A percentile compares a stretch with the other conserved stretches of the same genome.
Conservation (phyloP, 2,888 invertebrate species). For the Drosophila prolongata region DNA sequence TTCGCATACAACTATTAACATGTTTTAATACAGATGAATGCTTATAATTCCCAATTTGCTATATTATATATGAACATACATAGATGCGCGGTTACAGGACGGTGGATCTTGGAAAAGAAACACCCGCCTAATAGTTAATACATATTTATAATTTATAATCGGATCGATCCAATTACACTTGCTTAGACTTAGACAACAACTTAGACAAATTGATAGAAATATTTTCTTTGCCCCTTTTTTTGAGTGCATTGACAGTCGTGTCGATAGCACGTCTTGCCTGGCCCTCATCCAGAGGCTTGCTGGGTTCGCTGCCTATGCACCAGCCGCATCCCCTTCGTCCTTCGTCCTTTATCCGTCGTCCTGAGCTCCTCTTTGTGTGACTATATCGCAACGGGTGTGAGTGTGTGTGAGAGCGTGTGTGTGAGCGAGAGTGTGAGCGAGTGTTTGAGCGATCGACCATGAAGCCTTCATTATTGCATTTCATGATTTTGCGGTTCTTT, state of each 20-base stretch:
- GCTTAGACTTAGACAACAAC: too few relatives aligned
- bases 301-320: conserved; percentile 37
- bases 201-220: too few relatives aligned
- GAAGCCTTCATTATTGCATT: conserved; percentile 79
- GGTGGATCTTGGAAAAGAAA: too few relatives aligned
- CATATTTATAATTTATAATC: too few relatives aligned
- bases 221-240: neutral
- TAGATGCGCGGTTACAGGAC: too few relatives aligned
- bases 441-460: conserved; percentile 76
- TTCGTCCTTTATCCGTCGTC: conserved; percentile 4
- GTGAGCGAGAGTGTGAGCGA: conserved; percentile 27
- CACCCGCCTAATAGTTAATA: too few relatives aligned
- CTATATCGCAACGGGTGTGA: conserved; percentile 20
- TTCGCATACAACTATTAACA: too few relatives aligned
- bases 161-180: too few relatives aligned
- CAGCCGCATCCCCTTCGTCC: conserved; percentile 7
- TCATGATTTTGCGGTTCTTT: conserved; percentile 78
- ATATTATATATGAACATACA: too few relatives aligned
- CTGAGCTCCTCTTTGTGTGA: conserved; percentile 24
- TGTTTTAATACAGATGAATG: too few relatives aligned
- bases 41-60: neutral
- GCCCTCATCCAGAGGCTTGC: conserved; percentile 13
- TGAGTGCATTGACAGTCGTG: conserved; percentile 48
- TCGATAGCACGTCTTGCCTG: conserved; percentile 64
- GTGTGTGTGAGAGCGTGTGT: conserved; percentile 5